These are phyloP conservation scores for Eleutherodactylus coqui DNA, from an alignment of 2,797 vertebrate genomes.

Conservation along the genomic window DNA sequence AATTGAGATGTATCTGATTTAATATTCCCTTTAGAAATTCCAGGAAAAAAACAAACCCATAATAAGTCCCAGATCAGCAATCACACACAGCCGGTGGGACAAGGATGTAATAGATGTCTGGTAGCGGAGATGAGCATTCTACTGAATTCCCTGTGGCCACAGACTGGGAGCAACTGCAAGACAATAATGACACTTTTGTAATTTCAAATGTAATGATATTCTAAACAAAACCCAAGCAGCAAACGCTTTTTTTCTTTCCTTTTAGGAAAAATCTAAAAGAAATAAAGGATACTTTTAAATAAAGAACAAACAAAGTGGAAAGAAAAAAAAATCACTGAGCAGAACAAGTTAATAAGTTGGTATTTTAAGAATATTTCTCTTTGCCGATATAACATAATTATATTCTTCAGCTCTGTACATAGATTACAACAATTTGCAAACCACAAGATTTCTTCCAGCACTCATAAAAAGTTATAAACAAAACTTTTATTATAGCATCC, in stretches of 20 bases:
- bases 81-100: not conserved
- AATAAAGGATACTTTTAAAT: not conserved
- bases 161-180: not conserved
- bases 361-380: too few relatives aligned
- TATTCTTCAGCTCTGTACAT: too few relatives aligned
- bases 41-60: not conserved
- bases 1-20: not conserved
- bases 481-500: too few relatives aligned
- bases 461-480: too few relatives aligned
- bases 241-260: not conserved
- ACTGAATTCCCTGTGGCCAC: not conserved
- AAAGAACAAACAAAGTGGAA: not conserved
- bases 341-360: too few relatives aligned
- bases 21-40: not conserved
- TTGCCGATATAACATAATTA: too few relatives aligned
- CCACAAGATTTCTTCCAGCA: too few relatives aligned
- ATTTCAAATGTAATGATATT: conserved; percentile 1
- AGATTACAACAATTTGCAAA: too few relatives aligned
- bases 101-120: not conserved
- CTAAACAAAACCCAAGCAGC: not conserved
- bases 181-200: not conserved
- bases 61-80: conserved; percentile 3
- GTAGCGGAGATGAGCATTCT: not conserved
- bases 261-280: not conserved
- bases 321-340: too few relatives aligned